Conservation (phyloP, 1,140 invertebrate species). For the Branchinecta lynchi region DNA sequence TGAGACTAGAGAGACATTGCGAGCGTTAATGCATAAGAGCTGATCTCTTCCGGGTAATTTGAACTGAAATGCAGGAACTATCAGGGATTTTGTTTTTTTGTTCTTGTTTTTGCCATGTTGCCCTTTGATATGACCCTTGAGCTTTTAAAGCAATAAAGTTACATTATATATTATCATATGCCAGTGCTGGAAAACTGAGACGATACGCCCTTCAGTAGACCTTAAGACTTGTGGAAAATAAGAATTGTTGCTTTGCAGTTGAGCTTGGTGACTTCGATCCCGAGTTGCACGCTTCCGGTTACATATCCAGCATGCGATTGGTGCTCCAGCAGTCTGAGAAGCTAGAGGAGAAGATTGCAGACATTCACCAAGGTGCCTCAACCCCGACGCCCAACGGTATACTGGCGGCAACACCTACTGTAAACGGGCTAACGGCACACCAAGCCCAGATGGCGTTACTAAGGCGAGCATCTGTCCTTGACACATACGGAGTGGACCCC, state of each 20-base stretch:
- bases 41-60: no score
- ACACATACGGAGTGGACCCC: slow-evolving; percentile 93
- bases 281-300: slow-evolving; percentile 69
- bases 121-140: no score
- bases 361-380: slow-evolving; percentile 54
- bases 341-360: slow-evolving; percentile 73
- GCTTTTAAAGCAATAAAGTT: no score
- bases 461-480: slow-evolving; percentile 68
- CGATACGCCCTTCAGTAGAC: no score
- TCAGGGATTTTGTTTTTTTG: no score
- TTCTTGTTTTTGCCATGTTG: no score
- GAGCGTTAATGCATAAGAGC: no score
- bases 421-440: slow-evolving; percentile 51
- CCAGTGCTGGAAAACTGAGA: no score
- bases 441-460: slow-evolving; percentile 70
- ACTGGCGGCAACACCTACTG: slow-evolving; percentile 25
- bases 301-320: slow-evolving; percentile 78
- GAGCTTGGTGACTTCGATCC: slow-evolving; percentile 88
- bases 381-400: slow-evolving; percentile 25
- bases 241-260: slow-evolving; percentile 39
- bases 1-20: no score
- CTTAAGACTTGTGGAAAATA: no score
- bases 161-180: no score
- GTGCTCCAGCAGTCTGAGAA: slow-evolving; percentile 74
- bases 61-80: no score